Base-by-base conservation (phyloP, 1,140 invertebrate species). In the Papilio machaon region DNA sequence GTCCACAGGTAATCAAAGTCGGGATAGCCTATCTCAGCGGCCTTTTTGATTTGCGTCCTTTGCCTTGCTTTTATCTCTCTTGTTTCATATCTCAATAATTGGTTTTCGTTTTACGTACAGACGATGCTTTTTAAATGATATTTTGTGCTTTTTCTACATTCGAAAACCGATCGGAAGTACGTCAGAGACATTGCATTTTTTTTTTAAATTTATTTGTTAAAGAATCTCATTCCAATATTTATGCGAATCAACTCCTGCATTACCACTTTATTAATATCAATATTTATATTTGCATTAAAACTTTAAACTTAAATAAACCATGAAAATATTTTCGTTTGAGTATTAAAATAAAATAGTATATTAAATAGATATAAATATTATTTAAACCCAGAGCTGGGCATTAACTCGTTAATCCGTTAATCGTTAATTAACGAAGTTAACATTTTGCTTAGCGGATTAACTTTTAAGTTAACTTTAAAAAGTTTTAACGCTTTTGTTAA, bases 1-100 rank as follows among this genome's bases (percentile, higher is more conserved):
- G 85, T 81, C 82, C 85, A 83, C 81, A 84, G 86, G 87, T 92
- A 92, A 92, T 92, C 90, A 92, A 92, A 92, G 89, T 90, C 89
- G 84, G 85, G 84, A 91, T 90, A 90, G 90, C 85, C 85, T 83
- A 86, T 89, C 86, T 87, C 85, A 84, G 17, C 58, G 70, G 86
- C 85, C 87, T 91, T 90, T 91, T 89, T 89, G 88, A 88, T 84
- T 86, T 76, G 43, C 79, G 86, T 84, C 87, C 89, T 91, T 89
- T 88, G 84, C 83, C 80, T 81, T 80, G 64, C 30, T 77, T 77
- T 70, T 77, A 52, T 52, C 54, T 74, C 58, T 82, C 83, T 85
- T 91, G 85, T 88, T 90, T 87, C 88, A 90, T 90, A 88, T 88
- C 87, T 88, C 86, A 85, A 84, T 91, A 92, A 92, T 92, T 92